Evolutionary conservation across 2,113 vertebrate species (phyloP).

Genomic region (Ameiurus melas): DNA sequence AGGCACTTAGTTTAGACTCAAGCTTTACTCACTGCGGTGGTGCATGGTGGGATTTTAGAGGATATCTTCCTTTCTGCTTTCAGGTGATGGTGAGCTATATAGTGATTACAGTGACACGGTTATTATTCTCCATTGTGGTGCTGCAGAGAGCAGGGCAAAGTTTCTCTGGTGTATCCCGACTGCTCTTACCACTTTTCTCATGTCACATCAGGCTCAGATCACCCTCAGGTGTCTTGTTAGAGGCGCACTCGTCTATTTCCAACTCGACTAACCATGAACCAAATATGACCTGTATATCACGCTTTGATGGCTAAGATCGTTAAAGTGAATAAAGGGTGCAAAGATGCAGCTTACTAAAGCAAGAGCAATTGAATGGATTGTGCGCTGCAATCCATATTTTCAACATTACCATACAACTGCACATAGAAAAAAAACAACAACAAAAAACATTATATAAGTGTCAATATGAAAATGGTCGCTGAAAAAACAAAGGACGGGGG

Average conservation of each 20-base stretch:
- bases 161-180: background rate
- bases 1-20: too few relatives aligned
- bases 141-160: background rate
- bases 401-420: background rate
- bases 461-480: too few relatives aligned
- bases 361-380: background rate
- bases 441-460: background rate
- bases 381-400: background rate
- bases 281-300: background rate
- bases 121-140: background rate
- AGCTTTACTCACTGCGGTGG: background rate
- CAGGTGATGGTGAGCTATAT: background rate
- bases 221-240: background rate
- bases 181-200: background rate
- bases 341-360: background rate
- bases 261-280: background rate
- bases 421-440: background rate
- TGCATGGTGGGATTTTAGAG: constrained; percentile 1
- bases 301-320: background rate
- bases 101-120: background rate
- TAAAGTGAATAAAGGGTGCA: background rate
- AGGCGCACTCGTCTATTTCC: background rate
- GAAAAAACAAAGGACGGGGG: too few relatives aligned
- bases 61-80: background rate
- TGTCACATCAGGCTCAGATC: background rate